Conservation (phyloP, 2,113 vertebrate genomes). For the Nettapus auritus region DNA sequence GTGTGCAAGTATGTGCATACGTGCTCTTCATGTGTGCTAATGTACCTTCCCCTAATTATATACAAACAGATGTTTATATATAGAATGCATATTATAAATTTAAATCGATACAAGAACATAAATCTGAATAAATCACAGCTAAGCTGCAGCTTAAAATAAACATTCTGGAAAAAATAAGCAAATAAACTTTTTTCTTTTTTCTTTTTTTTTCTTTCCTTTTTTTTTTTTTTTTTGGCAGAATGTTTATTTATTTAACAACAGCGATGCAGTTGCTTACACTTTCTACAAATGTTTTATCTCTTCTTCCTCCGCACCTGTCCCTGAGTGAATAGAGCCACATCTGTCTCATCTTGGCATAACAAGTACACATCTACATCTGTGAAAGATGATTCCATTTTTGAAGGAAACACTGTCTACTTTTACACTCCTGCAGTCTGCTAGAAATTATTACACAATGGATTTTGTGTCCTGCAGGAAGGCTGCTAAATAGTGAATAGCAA, state of each 20-base stretch:
- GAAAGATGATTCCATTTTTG: conserved; percentile 83
- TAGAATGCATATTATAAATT: conserved; percentile 40
- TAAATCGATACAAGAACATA: conserved; percentile 44
- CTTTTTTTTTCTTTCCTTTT: conserved; percentile 60
- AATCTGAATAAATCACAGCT: conserved; percentile 68
- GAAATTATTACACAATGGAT: conserved; percentile 79
- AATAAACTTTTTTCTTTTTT: conserved; percentile 62
- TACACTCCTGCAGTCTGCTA: conserved; percentile 74
- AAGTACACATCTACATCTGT: conserved; percentile 85
- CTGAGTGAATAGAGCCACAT: conserved; percentile 86
- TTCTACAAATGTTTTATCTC: conserved; percentile 88
- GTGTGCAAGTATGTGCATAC: fast-evolving
- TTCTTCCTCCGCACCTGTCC: conserved; percentile 87
- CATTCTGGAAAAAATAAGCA: conserved; percentile 69
- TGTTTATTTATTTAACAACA: conserved; percentile 86
- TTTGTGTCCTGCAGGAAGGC: conserved; percentile 76
- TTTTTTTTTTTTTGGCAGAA: conserved; percentile 71
- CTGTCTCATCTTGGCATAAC: conserved; percentile 88
- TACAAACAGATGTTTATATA: conserved; percentile 48
- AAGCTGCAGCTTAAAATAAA: conserved; percentile 79
- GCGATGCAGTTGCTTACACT: conserved; percentile 83
- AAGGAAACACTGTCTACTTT: conserved; percentile 82
- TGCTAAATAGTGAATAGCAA: conserved; percentile 73
- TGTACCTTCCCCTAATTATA: background rate
- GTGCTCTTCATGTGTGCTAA: background rate